Evolutionary conservation across 2,888 invertebrate genomes (phyloP).

Genomic region (Diarsia mendica): DNA sequence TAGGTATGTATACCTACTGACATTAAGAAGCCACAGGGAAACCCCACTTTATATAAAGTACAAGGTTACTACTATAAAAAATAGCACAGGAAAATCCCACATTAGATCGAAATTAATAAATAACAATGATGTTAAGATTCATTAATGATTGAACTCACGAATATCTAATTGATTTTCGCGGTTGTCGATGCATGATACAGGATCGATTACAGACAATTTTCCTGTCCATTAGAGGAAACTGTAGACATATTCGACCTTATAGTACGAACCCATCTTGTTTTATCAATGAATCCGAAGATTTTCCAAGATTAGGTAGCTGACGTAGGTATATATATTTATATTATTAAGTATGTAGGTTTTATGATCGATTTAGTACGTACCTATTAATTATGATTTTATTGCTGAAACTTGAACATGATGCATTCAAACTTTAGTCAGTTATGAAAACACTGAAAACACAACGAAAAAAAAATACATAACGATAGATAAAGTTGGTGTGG

Average conservation of each 20-base stretch:
- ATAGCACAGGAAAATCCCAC: neutral
- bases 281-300: neutral
- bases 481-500: too few species aligned
- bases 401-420: too few species aligned
- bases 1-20: neutral
- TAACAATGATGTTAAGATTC: neutral
- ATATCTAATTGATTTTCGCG: neutral
- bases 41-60: neutral
- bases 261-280: neutral
- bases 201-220: neutral
- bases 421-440: neutral
- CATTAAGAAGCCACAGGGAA: conserved; percentile 12
- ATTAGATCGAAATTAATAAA: neutral
- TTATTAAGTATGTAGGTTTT: neutral
- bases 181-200: neutral
- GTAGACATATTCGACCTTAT: neutral
- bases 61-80: conserved; percentile 15
- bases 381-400: neutral
- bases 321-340: too few species aligned
- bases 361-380: neutral
- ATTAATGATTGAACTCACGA: neutral
- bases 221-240: conserved; percentile 2
- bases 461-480: too few species aligned
- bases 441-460: neutral
- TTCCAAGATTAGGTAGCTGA: neutral